phyloP scores from a whole-genome alignment of 2,113 vertebrate species.

The Gymnocephalus cernua region DNA sequence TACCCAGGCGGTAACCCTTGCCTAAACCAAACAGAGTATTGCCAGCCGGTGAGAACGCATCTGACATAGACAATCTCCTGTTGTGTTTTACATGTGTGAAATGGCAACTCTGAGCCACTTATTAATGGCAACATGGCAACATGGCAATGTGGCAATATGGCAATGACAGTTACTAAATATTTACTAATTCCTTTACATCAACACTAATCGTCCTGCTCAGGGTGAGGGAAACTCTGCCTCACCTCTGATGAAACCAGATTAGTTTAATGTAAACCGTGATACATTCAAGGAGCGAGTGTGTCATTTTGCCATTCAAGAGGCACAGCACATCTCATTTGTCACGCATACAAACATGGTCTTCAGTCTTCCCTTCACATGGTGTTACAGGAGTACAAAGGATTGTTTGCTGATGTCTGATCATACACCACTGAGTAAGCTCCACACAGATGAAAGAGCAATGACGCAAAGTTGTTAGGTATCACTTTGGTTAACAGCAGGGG shows the following conservation, averaged over 20 bases:
- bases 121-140: not conserved
- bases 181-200: not conserved
- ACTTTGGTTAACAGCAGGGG: slow-evolving; percentile 40
- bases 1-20: no score
- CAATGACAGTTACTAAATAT: not conserved
- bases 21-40: no score
- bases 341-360: not conserved
- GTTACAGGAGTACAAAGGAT: slow-evolving; percentile 35
- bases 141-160: no score
- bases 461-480: slow-evolving; percentile 60
- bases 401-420: slow-evolving; percentile 58
- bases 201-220: slow-evolving; percentile 16
- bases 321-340: not conserved
- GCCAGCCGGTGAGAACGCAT: no score
- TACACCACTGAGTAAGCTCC: slow-evolving; percentile 47
- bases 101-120: not conserved
- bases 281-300: not conserved
- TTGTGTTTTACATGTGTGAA: no score
- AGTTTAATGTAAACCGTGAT: not conserved
- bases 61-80: no score
- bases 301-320: not conserved
- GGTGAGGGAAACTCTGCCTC: not conserved
- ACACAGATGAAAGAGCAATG: slow-evolving; percentile 55
- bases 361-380: not conserved
- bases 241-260: slow-evolving; percentile 9